phyloP scores from a whole-genome alignment of 1,140 invertebrate genomes.

The Maconellicoccus hirsutus region DNA sequence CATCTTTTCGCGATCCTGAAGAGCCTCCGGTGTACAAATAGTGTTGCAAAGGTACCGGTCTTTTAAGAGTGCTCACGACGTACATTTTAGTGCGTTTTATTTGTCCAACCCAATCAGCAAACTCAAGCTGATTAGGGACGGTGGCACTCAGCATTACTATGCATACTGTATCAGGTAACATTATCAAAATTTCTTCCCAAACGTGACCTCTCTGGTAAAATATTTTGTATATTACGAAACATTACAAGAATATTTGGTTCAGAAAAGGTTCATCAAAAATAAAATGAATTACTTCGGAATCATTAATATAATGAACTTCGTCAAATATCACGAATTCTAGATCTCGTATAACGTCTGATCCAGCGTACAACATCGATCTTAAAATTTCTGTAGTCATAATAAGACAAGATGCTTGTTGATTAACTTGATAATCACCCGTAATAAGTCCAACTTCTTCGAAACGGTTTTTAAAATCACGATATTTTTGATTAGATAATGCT shows the following conservation, averaged over 20 bases:
- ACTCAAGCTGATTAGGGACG: constrained; percentile 91
- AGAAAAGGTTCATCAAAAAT: no score
- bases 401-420: constrained; percentile 82
- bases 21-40: constrained; percentile 79
- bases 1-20: constrained; percentile 48
- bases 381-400: constrained; percentile 99
- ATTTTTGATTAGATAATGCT: constrained; percentile 98
- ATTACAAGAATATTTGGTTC: no score
- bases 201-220: constrained; percentile 77
- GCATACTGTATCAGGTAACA: constrained; percentile 84
- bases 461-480: constrained; percentile 85
- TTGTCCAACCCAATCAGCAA: constrained; percentile 93
- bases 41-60: constrained; percentile 92
- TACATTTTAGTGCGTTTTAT: constrained; percentile 88
- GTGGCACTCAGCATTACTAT: constrained; percentile 97
- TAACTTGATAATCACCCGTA: constrained; percentile 94
- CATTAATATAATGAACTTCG: constrained; percentile 99
- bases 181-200: constrained; percentile 97
- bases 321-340: constrained; percentile 99
- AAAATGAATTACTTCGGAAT: constrained; percentile 79
- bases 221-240: no score
- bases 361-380: constrained; percentile 40
- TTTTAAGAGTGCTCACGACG: constrained; percentile 84
- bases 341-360: constrained; percentile 83
- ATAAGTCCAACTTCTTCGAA: constrained; percentile 90